These are phyloP conservation scores for Ormyrus rosae DNA, from an alignment of 2,888 invertebrate species.

Conservation along the genomic window DNA sequence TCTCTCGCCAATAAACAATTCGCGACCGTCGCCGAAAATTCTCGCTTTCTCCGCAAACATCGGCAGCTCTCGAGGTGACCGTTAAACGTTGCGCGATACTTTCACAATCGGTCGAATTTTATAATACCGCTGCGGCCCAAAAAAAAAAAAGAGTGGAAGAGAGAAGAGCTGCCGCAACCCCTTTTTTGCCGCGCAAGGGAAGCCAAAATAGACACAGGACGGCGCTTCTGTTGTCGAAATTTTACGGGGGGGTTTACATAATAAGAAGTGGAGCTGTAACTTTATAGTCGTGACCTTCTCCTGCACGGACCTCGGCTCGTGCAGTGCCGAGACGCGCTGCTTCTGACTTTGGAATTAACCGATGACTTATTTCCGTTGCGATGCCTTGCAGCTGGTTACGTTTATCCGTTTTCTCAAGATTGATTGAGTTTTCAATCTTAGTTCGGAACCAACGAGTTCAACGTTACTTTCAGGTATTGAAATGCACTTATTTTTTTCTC, in stretches of 20 bases:
- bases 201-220: slow-evolving; percentile 46
- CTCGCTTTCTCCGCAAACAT: not conserved
- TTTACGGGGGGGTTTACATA: slow-evolving; percentile 53
- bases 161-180: slow-evolving; percentile 34
- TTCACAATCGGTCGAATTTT: slow-evolving; percentile 49
- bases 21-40: slow-evolving; percentile 10
- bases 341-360: slow-evolving; percentile 33
- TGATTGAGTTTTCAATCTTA: too few relatives aligned
- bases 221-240: slow-evolving; percentile 27
- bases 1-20: slow-evolving; percentile 22
- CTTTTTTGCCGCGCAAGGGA: slow-evolving; percentile 36
- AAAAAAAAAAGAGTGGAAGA: not conserved
- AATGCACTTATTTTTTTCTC: too few relatives aligned
- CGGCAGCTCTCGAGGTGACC: slow-evolving; percentile 41
- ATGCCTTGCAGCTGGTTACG: not conserved
- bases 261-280: slow-evolving; percentile 53
- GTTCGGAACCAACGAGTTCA: too few relatives aligned
- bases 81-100: slow-evolving; percentile 41
- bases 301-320: not conserved
- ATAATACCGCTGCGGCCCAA: not conserved
- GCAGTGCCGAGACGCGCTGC: not conserved
- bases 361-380: slow-evolving; percentile 45
- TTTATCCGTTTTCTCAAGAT: too few relatives aligned
- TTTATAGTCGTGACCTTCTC: slow-evolving; percentile 53
- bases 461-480: too few relatives aligned